Evolutionary conservation across 2,113 vertebrate genomes (phyloP), one percentile per base, ranked within the genome.

Genomic region (Rhadina sibilatrix): DNA sequence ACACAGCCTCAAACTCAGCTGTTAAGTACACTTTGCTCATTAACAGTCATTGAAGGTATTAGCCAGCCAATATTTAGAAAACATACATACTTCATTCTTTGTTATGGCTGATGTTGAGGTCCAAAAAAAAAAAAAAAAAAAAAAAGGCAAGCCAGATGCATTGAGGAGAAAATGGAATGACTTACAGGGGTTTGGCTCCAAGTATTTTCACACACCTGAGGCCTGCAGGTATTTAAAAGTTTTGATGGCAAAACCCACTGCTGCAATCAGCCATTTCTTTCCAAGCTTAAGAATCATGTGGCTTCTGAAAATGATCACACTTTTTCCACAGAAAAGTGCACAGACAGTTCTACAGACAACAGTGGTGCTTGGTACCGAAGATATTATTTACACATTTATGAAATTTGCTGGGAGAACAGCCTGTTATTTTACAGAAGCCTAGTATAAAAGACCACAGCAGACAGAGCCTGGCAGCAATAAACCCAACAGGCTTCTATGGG

Each of bases 1-100:
- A 5, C 0, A 0, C 42, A 83, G 68, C 80, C 71, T 64, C 27
- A 54, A 52, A 35, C 19, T 63, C 8, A 3, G 14, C n/a, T 5
- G 12, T 12, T 35, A 35, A 33, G 19, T 38, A 60, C 21, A 5
- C 49, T 82, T 35, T 14, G 44, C 21, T 63, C 37, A 18, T 72
- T 65, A 87, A 47, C 35, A 69, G 30, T 5, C 42, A 60, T 5
- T 53, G 54, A 83, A 60, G 40, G 83, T 83, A 65, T 57, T 49
- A 64, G 4, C 66, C 24, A 60, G 11, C 16, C 53, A 17, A 1
- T 21, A 64, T 38, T 19, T 38, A 27, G 38, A 54, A 87, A 80
- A 64, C 23, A 20, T 13, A 72, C 19, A 57, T 16, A 35, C 11
- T 52, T 64, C 19, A 24, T 65, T 44, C n/a, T 60, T 49, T 15